Evolutionary conservation across 2,113 vertebrate species (phyloP).

Genomic region (Acrocephalus kingi): DNA sequence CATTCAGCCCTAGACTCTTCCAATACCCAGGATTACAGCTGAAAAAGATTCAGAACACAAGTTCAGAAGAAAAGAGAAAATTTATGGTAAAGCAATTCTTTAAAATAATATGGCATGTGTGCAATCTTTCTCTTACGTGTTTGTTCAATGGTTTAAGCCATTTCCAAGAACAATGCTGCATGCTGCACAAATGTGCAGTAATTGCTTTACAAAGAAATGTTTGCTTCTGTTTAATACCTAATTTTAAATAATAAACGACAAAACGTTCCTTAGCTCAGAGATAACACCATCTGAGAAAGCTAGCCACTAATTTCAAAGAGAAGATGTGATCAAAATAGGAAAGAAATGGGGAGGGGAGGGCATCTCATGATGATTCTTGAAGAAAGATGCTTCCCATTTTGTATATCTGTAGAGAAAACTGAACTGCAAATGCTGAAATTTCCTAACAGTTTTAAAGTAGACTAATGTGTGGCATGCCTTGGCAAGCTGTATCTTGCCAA

Average conservation of each 20-base stretch:
- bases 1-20: neutral
- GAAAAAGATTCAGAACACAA: neutral
- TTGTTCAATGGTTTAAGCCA: neutral
- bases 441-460: conserved; percentile 55
- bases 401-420: conserved; percentile 12
- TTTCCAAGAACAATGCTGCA: neutral
- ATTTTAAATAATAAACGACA: neutral
- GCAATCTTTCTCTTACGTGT: neutral
- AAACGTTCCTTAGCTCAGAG: neutral
- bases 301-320: neutral
- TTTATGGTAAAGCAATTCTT: neutral
- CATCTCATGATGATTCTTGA: neutral
- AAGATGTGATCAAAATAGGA: conserved; percentile 5
- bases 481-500: conserved; percentile 57
- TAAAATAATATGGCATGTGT: neutral
- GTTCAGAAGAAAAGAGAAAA: neutral
- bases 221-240: conserved; percentile 4
- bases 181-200: neutral
- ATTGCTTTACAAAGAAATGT: neutral
- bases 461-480: conserved; percentile 66
- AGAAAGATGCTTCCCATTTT: neutral
- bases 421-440: conserved; percentile 47
- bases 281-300: neutral
- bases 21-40: neutral
- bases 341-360: neutral